Evolutionary conservation across 1,140 invertebrate genomes (phyloP), one percentile per base, ranked within the genome.

Genomic region (Drosophila pachea): DNA sequence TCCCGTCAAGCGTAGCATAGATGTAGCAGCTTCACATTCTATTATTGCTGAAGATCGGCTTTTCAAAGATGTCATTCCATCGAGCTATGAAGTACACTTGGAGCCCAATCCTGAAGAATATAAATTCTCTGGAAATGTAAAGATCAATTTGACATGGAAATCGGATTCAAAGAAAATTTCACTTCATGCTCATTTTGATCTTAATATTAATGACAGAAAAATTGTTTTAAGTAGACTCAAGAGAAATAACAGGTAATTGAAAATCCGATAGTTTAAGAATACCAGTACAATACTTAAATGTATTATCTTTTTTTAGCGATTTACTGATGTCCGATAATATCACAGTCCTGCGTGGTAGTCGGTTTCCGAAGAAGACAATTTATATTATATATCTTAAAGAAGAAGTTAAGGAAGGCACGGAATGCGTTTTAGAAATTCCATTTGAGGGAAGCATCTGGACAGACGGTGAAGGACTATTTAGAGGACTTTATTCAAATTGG

Each of bases 381-480:
- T 89, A 90, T 49, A 90, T 91, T 0, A 89, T 94, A 0, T 90
- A 91, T 38, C 86, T 94, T 0, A 91, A 91, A 58, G 74, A 88
- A 4, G 86, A 90, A n/a, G 63, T 92, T 1, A 91, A 90, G 31
- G 49, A 82, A 14, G 91, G 90, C 0, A 88, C 90, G 0, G 86
- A 88, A 14, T 92, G 91, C 8, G 76, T 91, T 56, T 69, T 94
- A 5, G 90, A 91, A 55, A 90, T 94, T 16, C 89, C 81, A 2
- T 94, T 92, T 73, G 89, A 90, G 29, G 93, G 93, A 11, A 91
- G 90, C 45, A 83, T 94, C 58, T 91, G 91, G 71, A 90, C 90
- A 4, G 90, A 84, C 2, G 91, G 91, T 0, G 91, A 92, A 55
- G 93, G 92, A 0, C 89, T 94, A 11, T 94, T 94, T 73, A 92